A percentile compares a stretch with the other conserved stretches of the same genome.
Conservation (phyloP, 2,888 invertebrate species). For the Drosophila stalkeri region DNA sequence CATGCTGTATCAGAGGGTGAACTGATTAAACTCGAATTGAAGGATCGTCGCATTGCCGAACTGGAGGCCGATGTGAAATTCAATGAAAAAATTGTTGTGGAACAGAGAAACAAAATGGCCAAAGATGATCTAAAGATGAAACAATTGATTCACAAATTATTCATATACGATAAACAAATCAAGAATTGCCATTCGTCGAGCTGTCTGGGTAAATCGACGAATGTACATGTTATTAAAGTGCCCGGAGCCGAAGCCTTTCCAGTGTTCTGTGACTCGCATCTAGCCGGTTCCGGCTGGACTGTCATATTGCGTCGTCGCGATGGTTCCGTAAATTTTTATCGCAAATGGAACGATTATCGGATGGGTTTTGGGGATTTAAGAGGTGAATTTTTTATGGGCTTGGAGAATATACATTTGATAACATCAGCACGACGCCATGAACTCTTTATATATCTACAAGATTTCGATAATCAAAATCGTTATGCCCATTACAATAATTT, state of each 20-base stretch:
- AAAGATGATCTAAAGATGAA: background rate
- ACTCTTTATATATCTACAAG: conserved; percentile 88
- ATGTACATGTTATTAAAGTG: conserved; percentile 38
- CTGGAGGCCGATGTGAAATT: conserved; percentile 9
- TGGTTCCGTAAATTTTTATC: conserved; percentile 88
- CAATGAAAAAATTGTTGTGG: background rate
- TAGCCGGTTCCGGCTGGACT: conserved; percentile 88
- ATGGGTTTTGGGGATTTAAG: conserved; percentile 89
- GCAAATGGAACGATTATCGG: conserved; percentile 88
- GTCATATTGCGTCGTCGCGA: conserved; percentile 88
- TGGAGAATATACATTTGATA: conserved; percentile 87
- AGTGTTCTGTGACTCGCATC: conserved; percentile 85
- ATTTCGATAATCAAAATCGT: conserved; percentile 86
- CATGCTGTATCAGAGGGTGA: conserved; percentile 16
- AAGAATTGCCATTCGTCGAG: conserved; percentile 21
- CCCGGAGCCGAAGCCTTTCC: conserved; percentile 85
- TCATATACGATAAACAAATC: background rate
- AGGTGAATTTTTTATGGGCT: conserved; percentile 89
- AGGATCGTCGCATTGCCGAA: conserved; percentile 21
- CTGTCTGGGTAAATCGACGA: conserved; percentile 24
- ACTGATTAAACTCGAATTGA: conserved; percentile 25
- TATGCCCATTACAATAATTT: conserved; percentile 88
- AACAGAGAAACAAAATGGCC: conserved; percentile 7
- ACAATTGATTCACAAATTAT: background rate
- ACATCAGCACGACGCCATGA: conserved; percentile 84